Percentiles rank a stretch among this genome's conserved stretches.
These are phyloP conservation scores for Latrodectus hesperus DNA, from an alignment of 2,888 invertebrate species.

Conservation along the genomic window DNA sequence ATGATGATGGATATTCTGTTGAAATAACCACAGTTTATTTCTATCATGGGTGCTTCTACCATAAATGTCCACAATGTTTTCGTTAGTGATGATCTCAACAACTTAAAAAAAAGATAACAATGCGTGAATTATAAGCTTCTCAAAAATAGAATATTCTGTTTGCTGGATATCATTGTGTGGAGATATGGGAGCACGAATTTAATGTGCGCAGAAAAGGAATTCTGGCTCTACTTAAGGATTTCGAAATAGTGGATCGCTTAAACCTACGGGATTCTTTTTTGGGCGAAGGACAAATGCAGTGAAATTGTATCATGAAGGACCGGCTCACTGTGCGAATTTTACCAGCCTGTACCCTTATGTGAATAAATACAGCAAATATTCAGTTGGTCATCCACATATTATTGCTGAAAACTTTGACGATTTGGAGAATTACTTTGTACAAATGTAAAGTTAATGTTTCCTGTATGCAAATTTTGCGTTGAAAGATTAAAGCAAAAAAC, in stretches of 20 bases:
- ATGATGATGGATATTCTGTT: background rate
- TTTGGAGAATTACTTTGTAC: slow-evolving; percentile 70
- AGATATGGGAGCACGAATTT: slow-evolving; percentile 71
- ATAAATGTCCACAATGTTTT: background rate
- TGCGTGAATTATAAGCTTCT: background rate
- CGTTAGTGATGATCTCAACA: background rate
- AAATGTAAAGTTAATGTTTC: slow-evolving; percentile 71
- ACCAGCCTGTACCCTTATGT: slow-evolving; percentile 72
- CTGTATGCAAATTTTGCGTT: slow-evolving; percentile 71
- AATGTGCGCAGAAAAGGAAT: background rate
- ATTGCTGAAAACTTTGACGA: slow-evolving; percentile 69
- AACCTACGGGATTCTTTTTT: slow-evolving; percentile 72
- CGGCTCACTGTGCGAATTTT: slow-evolving; percentile 71
- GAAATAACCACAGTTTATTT: background rate
- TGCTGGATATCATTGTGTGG: slow-evolving; percentile 66
- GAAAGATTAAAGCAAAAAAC: slow-evolving; percentile 67
- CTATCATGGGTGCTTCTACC: slow-evolving; percentile 27
- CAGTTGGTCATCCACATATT: slow-evolving; percentile 71
- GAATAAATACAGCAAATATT: slow-evolving; percentile 63
- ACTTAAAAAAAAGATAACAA: background rate
- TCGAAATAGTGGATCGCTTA: slow-evolving; percentile 1
- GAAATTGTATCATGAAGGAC: slow-evolving; percentile 70
- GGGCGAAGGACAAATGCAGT: slow-evolving; percentile 72
- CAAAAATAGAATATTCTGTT: background rate
- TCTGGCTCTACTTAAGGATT: background rate